Conservation (phyloP, 2,797 vertebrate species). For the Orestias chungarensis region DNA sequence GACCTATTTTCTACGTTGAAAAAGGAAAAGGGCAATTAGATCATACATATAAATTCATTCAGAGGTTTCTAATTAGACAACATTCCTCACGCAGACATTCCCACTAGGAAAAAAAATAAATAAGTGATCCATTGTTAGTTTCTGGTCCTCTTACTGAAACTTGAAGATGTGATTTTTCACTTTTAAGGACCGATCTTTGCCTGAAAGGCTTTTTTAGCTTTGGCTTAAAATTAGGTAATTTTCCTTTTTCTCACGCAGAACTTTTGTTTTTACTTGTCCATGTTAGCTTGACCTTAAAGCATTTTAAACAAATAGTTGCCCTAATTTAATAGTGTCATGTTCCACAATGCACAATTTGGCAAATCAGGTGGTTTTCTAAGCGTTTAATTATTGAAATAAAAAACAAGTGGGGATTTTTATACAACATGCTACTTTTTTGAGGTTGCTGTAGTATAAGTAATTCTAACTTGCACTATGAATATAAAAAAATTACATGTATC, state of each 20-base stretch:
- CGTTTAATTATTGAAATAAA: neutral
- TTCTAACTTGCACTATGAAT: neutral
- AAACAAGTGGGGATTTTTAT: neutral
- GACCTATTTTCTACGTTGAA: conserved; percentile 50
- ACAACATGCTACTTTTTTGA: neutral
- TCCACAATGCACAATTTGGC: neutral
- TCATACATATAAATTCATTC: conserved; percentile 56
- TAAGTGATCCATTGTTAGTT: conserved; percentile 24
- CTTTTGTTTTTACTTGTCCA: neutral
- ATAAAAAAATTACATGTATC: too few species aligned
- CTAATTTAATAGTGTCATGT: neutral
- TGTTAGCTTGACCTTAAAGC: neutral
- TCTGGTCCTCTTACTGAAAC: neutral
- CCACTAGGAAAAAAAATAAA: conserved; percentile 39
- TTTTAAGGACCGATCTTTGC: conserved; percentile 10
- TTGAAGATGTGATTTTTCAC: neutral
- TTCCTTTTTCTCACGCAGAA: conserved; percentile 1
- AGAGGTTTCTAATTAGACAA: conserved; percentile 46
- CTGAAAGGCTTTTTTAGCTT: neutral
- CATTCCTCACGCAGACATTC: conserved; percentile 78
- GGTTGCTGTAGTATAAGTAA: neutral
- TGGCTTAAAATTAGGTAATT: neutral
- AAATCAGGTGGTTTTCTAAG: neutral
- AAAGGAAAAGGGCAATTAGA: conserved; percentile 86
- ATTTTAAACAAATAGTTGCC: neutral